These are phyloP conservation scores for Scylla paramamosain DNA, from an alignment of 1,140 invertebrate species.

Conservation along the genomic window DNA sequence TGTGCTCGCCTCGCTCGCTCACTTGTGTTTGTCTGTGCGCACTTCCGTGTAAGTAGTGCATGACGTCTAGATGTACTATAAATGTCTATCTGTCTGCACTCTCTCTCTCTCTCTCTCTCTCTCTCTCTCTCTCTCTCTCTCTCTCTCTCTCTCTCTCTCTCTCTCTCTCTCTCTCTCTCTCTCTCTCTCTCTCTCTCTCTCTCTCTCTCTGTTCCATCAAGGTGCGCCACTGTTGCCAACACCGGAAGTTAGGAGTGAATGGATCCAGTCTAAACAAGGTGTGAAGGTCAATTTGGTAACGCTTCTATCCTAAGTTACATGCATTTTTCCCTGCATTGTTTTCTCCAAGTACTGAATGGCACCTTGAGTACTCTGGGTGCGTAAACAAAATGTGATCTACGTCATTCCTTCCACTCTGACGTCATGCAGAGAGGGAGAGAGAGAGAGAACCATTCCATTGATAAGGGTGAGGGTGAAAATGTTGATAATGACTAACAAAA, in stretches of 20 bases:
- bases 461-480: too few relatives aligned
- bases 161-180: neutral
- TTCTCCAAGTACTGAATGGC: too few relatives aligned
- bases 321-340: too few relatives aligned
- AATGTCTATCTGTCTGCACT: neutral
- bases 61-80: too few relatives aligned
- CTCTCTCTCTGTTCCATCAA: neutral
- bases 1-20: too few relatives aligned
- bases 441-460: too few relatives aligned
- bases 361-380: too few relatives aligned
- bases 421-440: too few relatives aligned
- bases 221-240: neutral
- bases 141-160: neutral
- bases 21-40: neutral
- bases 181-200: neutral
- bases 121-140: neutral
- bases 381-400: too few relatives aligned
- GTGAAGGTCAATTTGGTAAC: constrained; percentile 29
- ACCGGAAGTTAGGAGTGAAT: neutral
- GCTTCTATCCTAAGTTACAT: neutral
- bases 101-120: neutral
- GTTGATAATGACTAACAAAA: too few relatives aligned
- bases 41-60: neutral
- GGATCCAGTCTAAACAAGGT: neutral
- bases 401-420: too few relatives aligned